A percentile compares a stretch with the other conserved stretches of the same genome.
Evolutionary conservation across 2,888 invertebrate genomes (phyloP).

Genomic region (Heteromyza rotundicornis): DNA sequence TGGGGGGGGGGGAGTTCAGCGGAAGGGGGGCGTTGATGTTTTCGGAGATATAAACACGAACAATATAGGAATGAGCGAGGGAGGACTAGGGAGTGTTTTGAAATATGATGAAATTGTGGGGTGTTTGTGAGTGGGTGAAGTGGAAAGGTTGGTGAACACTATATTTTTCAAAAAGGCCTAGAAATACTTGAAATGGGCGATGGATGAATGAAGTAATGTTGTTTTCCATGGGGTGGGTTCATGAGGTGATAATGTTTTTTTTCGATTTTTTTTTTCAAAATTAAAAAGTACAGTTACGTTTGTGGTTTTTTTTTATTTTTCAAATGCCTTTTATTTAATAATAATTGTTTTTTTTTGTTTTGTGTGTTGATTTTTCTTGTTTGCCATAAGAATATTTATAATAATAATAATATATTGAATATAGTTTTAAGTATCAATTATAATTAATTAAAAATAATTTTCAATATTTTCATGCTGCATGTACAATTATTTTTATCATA

Average conservation of each 20-base stretch:
- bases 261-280: no score
- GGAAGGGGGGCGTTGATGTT: background rate
- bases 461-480: conserved; percentile 8
- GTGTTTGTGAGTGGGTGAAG: no score
- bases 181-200: no score
- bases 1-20: background rate
- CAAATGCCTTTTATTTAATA: no score
- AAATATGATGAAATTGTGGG: no score
- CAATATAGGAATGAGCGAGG: background rate
- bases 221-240: no score
- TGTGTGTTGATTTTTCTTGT: background rate
- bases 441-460: conserved; percentile 11
- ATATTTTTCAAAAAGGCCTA: no score
- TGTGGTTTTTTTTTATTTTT: background rate
- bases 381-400: background rate
- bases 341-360: background rate
- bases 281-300: background rate
- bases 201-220: no score
- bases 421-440: no score
- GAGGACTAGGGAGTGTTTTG: no score
- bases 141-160: no score
- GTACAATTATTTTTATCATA: conserved; percentile 21
- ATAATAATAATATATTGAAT: conserved; percentile 37
- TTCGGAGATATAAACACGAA: background rate
- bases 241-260: no score